phyloP scores from a whole-genome alignment of 2,888 invertebrate genomes.

The Smittia sp. region DNA sequence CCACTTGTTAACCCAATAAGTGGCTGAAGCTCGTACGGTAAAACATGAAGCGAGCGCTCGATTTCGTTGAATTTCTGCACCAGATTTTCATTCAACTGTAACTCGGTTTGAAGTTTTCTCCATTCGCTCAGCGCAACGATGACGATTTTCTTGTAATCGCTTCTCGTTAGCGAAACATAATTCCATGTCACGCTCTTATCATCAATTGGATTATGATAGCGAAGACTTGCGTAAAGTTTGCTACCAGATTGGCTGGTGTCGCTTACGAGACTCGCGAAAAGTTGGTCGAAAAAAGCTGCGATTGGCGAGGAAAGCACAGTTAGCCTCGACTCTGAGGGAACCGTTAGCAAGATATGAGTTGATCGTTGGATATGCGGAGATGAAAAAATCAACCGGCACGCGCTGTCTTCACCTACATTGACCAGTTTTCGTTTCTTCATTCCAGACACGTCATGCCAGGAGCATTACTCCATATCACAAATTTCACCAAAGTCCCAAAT shows the following conservation, averaged over 20 bases:
- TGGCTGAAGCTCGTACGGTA: background rate
- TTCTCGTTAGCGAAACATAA: too few relatives aligned
- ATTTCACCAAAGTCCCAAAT: slow-evolving; percentile 65
- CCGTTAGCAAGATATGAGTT: background rate
- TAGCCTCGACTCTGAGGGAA: background rate
- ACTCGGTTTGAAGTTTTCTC: background rate
- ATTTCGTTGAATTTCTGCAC: background rate
- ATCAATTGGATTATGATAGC: background rate
- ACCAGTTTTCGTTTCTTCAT: background rate
- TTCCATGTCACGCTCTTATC: too few relatives aligned
- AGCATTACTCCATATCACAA: slow-evolving; percentile 59
- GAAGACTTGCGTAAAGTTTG: background rate
- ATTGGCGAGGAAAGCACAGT: background rate
- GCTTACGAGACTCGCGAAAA: background rate
- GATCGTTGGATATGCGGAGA: background rate
- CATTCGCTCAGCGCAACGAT: background rate
- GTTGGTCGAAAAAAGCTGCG: background rate
- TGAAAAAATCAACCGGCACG: too few relatives aligned
- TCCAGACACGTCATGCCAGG: slow-evolving; percentile 2
- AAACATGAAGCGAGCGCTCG: background rate
- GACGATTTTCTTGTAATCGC: background rate
- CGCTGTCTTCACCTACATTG: background rate
- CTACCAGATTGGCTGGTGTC: background rate
- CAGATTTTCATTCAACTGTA: slow-evolving; percentile 19
- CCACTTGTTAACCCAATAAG: background rate